Evolutionary conservation across 2,797 vertebrate species (phyloP).

Genomic region (Sebastes elongatus): DNA sequence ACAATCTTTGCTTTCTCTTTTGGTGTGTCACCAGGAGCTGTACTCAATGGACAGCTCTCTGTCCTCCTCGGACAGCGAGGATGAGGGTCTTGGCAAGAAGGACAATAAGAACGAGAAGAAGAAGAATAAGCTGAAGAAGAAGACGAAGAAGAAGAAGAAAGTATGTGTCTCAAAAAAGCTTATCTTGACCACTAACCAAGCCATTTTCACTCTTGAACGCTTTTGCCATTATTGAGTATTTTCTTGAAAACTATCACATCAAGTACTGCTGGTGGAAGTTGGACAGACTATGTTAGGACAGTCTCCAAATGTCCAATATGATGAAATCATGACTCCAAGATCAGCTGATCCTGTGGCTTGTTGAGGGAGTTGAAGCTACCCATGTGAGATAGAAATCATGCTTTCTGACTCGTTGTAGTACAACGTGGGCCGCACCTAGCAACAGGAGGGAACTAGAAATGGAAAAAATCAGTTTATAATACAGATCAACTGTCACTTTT

Average conservation of each 20-base stretch:
- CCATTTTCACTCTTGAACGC: neutral
- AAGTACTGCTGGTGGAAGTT: neutral
- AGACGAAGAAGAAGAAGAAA: conserved; percentile 62
- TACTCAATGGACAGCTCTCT: conserved; percentile 56
- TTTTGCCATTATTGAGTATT: neutral
- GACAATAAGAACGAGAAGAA: conserved; percentile 38
- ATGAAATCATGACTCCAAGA: neutral
- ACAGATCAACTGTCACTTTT: conserved; percentile 12
- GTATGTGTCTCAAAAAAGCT: conserved; percentile 39
- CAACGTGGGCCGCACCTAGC: neutral
- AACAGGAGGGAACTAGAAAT: neutral
- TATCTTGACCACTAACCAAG: neutral
- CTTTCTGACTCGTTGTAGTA: neutral
- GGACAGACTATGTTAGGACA: neutral
- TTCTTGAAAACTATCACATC: neutral
- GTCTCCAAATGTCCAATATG: neutral
- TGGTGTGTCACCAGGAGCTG: conserved; percentile 19
- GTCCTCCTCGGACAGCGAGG: conserved; percentile 66
- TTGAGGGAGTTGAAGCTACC: neutral
- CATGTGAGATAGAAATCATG: neutral
- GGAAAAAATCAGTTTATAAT: neutral
- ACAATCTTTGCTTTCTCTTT: neutral
- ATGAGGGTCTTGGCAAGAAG: conserved; percentile 61
- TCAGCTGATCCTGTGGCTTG: neutral
- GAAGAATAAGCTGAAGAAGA: conserved; percentile 51